phyloP scores from a whole-genome alignment of 2,888 invertebrate genomes.

The Polyploca ridens region DNA sequence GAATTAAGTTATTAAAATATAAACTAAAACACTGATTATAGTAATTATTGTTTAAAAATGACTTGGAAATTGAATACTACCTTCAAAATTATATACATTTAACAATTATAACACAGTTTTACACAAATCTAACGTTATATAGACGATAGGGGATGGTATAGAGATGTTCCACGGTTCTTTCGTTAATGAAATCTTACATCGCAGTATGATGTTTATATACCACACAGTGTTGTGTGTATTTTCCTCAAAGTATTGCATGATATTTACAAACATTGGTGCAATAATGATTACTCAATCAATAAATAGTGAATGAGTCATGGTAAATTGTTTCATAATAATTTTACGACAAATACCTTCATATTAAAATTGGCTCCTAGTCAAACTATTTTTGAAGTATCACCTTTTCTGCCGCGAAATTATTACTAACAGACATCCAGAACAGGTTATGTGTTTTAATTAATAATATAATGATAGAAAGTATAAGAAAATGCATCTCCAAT shows the following conservation, averaged over 20 bases:
- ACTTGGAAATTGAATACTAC: neutral
- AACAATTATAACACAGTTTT: neutral
- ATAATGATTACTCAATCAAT: neutral
- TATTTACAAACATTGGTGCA: neutral
- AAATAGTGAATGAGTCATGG: neutral
- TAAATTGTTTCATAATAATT: conserved; percentile 2
- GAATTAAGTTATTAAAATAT: neutral
- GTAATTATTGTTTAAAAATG: neutral
- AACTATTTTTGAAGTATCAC: too few species aligned
- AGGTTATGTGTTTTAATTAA: neutral
- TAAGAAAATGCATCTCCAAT: neutral
- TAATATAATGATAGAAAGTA: neutral
- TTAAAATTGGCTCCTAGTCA: too few species aligned
- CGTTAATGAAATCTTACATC: neutral
- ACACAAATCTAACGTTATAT: neutral
- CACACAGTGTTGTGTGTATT: neutral
- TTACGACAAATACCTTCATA: neutral
- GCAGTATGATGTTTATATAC: neutral
- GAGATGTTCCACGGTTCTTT: neutral
- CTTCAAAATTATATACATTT: neutral
- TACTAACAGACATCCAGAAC: too few species aligned
- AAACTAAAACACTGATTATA: neutral
- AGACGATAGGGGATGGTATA: neutral
- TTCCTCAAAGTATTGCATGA: neutral
- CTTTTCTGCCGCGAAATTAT: too few species aligned